Evolutionary conservation across 2,113 vertebrate species (phyloP).

Genomic region (Junco hyemalis): DNA sequence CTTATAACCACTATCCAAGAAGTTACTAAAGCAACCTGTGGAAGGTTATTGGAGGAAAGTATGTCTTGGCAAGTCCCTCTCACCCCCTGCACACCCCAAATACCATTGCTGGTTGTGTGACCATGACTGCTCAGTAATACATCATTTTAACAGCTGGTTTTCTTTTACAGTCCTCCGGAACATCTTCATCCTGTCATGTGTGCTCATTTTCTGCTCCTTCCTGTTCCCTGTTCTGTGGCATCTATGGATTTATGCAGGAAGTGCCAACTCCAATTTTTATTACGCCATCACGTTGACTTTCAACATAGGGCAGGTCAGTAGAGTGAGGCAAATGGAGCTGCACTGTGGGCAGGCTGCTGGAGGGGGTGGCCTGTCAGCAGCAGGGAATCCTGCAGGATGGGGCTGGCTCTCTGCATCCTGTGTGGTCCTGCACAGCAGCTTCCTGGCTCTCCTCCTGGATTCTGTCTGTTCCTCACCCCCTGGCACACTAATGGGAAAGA

Average conservation of each 20-base stretch:
- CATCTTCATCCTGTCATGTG: conserved; percentile 91
- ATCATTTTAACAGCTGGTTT: background rate
- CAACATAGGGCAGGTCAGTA: conserved; percentile 92
- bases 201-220: conserved; percentile 88
- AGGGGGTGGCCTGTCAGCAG: background rate
- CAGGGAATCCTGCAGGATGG: background rate
- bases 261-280: conserved; percentile 99
- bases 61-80: background rate
- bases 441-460: background rate
- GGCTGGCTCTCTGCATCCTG: background rate
- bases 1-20: background rate
- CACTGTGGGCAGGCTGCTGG: background rate
- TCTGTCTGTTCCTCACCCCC: background rate
- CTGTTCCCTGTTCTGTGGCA: conserved; percentile 99
- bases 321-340: background rate
- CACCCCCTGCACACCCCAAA: background rate
- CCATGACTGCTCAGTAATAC: background rate
- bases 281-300: conserved; percentile 97
- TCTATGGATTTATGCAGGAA: conserved; percentile 98
- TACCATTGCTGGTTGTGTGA: background rate
- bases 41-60: background rate
- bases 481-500: background rate
- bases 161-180: conserved; percentile 87
- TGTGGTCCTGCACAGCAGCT: background rate
- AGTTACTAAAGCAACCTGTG: background rate